Percentiles rank a stretch among this genome's conserved stretches.
Evolutionary conservation across 2,113 vertebrate genomes (phyloP).

Genomic region (Prunella himalayana): DNA sequence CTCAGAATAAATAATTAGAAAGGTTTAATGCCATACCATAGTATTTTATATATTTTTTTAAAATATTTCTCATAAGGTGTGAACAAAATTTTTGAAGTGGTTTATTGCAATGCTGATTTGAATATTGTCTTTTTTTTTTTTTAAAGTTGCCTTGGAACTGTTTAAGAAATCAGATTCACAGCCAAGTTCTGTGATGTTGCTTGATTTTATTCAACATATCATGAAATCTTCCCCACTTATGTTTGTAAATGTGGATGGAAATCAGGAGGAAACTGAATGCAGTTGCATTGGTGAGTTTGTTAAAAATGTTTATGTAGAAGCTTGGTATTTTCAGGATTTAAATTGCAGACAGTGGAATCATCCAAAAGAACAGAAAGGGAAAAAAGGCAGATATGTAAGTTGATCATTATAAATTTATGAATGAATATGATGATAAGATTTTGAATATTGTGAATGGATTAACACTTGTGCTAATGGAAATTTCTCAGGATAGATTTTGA

Average conservation of each 20-base stretch:
- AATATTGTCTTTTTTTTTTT: background rate
- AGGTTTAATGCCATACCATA: background rate
- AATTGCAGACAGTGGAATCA: background rate
- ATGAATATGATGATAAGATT: background rate
- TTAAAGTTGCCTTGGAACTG: slow-evolving; percentile 88
- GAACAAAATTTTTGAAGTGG: background rate
- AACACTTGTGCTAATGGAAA: background rate
- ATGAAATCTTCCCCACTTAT: slow-evolving; percentile 95
- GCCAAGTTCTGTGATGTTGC: slow-evolving; percentile 93
- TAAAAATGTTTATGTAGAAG: background rate
- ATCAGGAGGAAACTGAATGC: slow-evolving; percentile 72
- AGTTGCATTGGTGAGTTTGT: slow-evolving; percentile 80
- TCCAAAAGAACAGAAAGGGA: background rate
- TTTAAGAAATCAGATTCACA: slow-evolving; percentile 89
- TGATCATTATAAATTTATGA: background rate
- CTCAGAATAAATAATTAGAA: background rate
- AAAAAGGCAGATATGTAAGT: background rate
- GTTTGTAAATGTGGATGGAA: slow-evolving; percentile 86
- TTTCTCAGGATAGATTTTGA: background rate
- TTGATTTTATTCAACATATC: slow-evolving; percentile 96
- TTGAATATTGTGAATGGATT: background rate
- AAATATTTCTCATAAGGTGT: background rate
- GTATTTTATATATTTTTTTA: background rate
- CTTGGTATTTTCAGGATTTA: background rate
- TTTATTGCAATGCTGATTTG: background rate